Evolutionary conservation across 2,888 invertebrate species (phyloP).

Genomic region (Yponomeuta evonymella): DNA sequence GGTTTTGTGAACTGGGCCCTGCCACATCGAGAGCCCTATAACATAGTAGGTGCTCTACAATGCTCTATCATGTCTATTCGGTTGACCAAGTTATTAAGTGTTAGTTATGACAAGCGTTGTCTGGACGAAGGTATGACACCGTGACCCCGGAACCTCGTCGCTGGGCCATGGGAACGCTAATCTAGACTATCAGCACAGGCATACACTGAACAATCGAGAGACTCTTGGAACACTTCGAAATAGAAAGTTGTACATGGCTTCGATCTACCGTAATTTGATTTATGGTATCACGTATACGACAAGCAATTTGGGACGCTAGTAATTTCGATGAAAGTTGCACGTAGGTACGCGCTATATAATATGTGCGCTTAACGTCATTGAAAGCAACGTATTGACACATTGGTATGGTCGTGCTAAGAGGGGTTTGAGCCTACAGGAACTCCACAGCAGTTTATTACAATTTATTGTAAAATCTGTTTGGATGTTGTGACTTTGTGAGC

Average conservation of each 20-base stretch:
- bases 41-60: too few relatives aligned
- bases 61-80: too few relatives aligned
- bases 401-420: background rate
- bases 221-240: slow-evolving; percentile 12
- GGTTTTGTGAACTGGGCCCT: background rate
- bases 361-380: background rate
- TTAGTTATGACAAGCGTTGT: background rate
- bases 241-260: slow-evolving; percentile 4
- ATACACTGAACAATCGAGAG: slow-evolving; percentile 11
- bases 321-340: slow-evolving; percentile 15
- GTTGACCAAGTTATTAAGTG: background rate
- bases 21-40: too few relatives aligned
- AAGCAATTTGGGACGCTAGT: slow-evolving; percentile 24
- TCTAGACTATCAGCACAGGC: slow-evolving; percentile 8
- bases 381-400: background rate
- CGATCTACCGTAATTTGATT: slow-evolving; percentile 21
- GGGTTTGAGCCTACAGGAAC: background rate
- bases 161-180: slow-evolving; percentile 33
- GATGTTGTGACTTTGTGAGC: background rate
- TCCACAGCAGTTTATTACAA: background rate
- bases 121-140: slow-evolving; percentile 30
- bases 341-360: background rate
- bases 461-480: background rate
- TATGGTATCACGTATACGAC: slow-evolving; percentile 49
- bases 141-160: slow-evolving; percentile 39